Conservation (phyloP, 2,113 vertebrate genomes). For the Sylvilagus bachmani region DNA sequence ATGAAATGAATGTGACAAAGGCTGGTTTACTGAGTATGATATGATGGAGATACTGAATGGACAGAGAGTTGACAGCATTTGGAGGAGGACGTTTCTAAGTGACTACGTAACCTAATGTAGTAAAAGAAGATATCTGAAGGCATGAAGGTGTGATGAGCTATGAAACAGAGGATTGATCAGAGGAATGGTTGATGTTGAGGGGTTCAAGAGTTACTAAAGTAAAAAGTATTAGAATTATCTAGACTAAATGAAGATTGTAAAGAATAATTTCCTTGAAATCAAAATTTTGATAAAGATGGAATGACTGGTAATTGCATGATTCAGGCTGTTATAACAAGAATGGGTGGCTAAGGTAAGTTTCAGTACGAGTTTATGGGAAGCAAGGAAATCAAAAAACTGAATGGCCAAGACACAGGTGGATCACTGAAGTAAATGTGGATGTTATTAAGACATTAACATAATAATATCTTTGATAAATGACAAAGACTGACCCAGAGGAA, state of each 20-base stretch:
- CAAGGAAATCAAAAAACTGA: neutral
- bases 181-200: neutral
- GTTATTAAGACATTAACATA: neutral
- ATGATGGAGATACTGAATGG: neutral
- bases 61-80: neutral
- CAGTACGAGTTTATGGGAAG: neutral
- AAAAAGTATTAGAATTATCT: neutral
- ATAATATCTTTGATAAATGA: neutral
- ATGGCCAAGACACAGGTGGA: neutral
- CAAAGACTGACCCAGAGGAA: neutral
- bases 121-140: neutral
- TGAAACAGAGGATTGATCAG: neutral
- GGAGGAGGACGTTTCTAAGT: neutral
- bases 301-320: neutral
- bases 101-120: neutral
- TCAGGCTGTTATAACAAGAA: neutral
- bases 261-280: neutral
- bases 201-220: neutral
- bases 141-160: neutral
- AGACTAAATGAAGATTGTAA: neutral
- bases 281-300: neutral
- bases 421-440: neutral
- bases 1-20: neutral
- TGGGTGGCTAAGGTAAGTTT: neutral
- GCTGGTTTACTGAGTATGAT: neutral